Evolutionary conservation across 2,797 vertebrate species (phyloP).

Genomic region (Paedocypris micromegethes): DNA sequence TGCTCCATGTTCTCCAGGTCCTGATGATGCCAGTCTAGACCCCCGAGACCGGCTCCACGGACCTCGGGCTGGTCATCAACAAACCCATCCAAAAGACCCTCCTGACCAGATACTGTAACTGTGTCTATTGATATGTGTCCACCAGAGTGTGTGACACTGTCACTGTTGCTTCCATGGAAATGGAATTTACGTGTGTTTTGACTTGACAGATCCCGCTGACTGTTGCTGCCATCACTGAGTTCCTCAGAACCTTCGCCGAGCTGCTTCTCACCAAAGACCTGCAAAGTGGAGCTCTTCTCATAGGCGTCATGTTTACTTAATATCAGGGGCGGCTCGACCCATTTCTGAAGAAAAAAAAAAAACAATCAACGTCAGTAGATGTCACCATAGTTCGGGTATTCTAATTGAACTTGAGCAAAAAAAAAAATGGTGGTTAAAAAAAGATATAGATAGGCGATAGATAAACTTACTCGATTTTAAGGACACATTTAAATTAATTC

Average conservation of each 20-base stretch:
- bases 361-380: background rate
- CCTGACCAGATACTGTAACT: slow-evolving; percentile 74
- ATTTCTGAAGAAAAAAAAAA: slow-evolving; percentile 69
- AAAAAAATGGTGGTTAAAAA: no score
- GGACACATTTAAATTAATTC: no score
- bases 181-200: slow-evolving; percentile 40
- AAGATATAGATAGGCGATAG: no score
- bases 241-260: slow-evolving; percentile 44
- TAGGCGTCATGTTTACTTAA: slow-evolving; percentile 68
- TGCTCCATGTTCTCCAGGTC: slow-evolving; percentile 64
- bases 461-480: no score
- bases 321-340: slow-evolving; percentile 72
- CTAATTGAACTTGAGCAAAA: no score
- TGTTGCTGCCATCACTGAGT: slow-evolving; percentile 4
- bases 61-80: slow-evolving; percentile 34
- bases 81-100: slow-evolving; percentile 41
- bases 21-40: slow-evolving; percentile 57
- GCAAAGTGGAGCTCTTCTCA: slow-evolving; percentile 51
- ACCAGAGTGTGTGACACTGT: slow-evolving; percentile 55
- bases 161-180: slow-evolving; percentile 39
- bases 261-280: slow-evolving; percentile 50
- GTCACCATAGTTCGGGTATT: no score
- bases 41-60: background rate
- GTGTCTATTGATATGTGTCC: slow-evolving; percentile 82
- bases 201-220: slow-evolving; percentile 14